These are phyloP conservation scores for Shargacucullia verbasci DNA, from an alignment of 2,888 invertebrate species.

Conservation along the genomic window DNA sequence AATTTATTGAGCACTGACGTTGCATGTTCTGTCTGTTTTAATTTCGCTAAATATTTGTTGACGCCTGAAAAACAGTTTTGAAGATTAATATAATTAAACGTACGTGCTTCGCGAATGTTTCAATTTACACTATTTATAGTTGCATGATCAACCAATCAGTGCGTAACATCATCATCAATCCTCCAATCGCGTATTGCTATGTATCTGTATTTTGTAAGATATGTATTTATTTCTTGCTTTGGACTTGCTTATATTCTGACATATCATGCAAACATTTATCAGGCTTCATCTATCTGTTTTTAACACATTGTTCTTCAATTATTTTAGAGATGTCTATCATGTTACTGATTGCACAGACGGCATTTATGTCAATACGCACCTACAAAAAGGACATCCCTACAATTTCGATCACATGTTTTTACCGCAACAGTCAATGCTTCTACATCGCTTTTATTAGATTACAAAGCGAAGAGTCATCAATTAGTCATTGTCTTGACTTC, in stretches of 20 bases:
- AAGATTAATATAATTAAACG: slow-evolving; percentile 20
- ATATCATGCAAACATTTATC: slow-evolving; percentile 44
- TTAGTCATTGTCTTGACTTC: slow-evolving; percentile 68
- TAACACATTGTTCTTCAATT: slow-evolving; percentile 22
- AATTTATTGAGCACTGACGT: slow-evolving; percentile 14
- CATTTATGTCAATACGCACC: slow-evolving; percentile 10
- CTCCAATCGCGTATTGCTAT: slow-evolving; percentile 27
- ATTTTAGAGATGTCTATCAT: slow-evolving; percentile 20
- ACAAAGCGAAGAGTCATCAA: slow-evolving; percentile 59
- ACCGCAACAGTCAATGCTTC: slow-evolving; percentile 36
- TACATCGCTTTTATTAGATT: slow-evolving; percentile 54
- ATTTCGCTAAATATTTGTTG: slow-evolving; percentile 7
- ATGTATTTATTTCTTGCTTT: slow-evolving; percentile 11
- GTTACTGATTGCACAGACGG: slow-evolving; percentile 3
- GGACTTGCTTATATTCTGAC: slow-evolving; percentile 21
- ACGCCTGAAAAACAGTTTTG: slow-evolving; percentile 7
- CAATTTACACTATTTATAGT: slow-evolving; percentile 40
- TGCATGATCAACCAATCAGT: slow-evolving; percentile 45
- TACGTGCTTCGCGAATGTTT: slow-evolving; percentile 25
- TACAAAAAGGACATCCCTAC: slow-evolving; percentile 24
- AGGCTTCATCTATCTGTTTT: slow-evolving; percentile 33
- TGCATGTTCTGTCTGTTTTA: slow-evolving; percentile 31
- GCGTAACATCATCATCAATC: slow-evolving; percentile 50
- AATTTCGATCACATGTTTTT: slow-evolving; percentile 49
- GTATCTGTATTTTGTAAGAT: slow-evolving; percentile 18